Percentiles rank a stretch among this genome's conserved stretches.
These are phyloP conservation scores for Desoria tigrina DNA, from an alignment of 2,888 invertebrate species.

Conservation along the genomic window DNA sequence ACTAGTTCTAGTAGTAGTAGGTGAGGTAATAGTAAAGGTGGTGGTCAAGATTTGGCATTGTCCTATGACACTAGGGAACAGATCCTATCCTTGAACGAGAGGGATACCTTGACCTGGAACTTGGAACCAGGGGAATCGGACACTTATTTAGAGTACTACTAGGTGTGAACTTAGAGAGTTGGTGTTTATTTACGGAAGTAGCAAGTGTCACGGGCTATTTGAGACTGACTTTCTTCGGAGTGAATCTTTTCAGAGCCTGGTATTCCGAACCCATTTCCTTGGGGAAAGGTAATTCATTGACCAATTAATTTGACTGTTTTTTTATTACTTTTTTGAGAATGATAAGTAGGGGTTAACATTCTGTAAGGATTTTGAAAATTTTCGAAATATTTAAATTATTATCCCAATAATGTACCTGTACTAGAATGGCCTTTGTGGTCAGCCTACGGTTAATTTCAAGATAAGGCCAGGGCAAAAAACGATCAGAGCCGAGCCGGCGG, in stretches of 20 bases:
- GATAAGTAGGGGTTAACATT: too few relatives aligned
- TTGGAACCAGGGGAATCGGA: neutral
- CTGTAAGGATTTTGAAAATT: too few relatives aligned
- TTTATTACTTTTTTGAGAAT: too few relatives aligned
- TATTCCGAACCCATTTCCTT: neutral
- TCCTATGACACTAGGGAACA: neutral
- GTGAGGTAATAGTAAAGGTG: neutral
- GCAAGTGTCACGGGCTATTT: neutral
- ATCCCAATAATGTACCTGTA: too few relatives aligned
- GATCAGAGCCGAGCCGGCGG: conserved; percentile 18
- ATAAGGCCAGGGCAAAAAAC: neutral
- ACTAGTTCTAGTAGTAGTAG: too few relatives aligned
- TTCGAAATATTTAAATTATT: too few relatives aligned
- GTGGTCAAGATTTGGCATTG: neutral
- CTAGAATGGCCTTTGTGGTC: too few relatives aligned
- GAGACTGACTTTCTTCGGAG: neutral
- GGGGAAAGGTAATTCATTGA: neutral
- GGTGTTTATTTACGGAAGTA: too few relatives aligned
- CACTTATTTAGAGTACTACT: too few relatives aligned
- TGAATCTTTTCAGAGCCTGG: neutral
- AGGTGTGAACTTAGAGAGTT: too few relatives aligned
- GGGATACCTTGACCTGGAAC: conserved; percentile 9
- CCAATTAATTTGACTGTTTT: neutral
- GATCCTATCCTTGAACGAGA: neutral
- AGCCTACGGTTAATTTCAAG: neutral